Conservation (phyloP, 2,113 vertebrate genomes). For the Eonycteris spelaea region DNA sequence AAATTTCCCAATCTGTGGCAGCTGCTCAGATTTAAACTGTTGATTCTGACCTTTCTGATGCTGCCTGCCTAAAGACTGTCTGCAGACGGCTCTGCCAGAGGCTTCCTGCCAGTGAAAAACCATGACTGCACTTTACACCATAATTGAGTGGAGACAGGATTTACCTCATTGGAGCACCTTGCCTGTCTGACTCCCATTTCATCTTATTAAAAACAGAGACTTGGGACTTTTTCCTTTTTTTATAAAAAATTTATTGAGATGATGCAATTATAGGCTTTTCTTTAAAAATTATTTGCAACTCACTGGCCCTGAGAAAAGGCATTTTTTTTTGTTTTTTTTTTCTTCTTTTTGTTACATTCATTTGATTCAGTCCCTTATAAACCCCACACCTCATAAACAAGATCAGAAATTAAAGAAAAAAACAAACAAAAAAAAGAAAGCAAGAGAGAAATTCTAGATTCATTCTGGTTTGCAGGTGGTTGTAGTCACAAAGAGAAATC, state of each 20-base stretch:
- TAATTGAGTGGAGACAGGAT: not conserved
- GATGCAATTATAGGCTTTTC: slow-evolving; percentile 88
- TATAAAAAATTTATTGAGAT: slow-evolving; percentile 90
- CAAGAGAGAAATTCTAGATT: slow-evolving; percentile 62
- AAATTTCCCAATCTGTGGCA: not conserved
- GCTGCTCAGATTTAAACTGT: not conserved
- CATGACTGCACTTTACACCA: not conserved
- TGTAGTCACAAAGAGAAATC: slow-evolving; percentile 69
- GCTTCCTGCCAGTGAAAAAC: not conserved
- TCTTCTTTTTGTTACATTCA: slow-evolving; percentile 86
- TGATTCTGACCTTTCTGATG: not conserved
- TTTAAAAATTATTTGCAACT: slow-evolving; percentile 90
- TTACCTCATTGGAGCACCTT: not conserved
- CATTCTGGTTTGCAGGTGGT: slow-evolving; percentile 70
- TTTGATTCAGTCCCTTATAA: slow-evolving; percentile 85
- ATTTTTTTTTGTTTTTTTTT: slow-evolving; percentile 74
- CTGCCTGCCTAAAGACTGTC: not conserved
- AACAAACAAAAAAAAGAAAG: not conserved
- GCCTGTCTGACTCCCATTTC: slow-evolving; percentile 17
- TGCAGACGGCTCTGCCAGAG: not conserved
- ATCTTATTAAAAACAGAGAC: slow-evolving; percentile 51
- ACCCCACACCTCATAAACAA: slow-evolving; percentile 83
- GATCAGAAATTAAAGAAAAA: slow-evolving; percentile 78
- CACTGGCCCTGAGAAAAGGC: slow-evolving; percentile 90
- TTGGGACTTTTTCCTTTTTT: slow-evolving; percentile 34